Evolutionary conservation across 2,113 vertebrate species (phyloP).

Genomic region (Heliornis fulica): DNA sequence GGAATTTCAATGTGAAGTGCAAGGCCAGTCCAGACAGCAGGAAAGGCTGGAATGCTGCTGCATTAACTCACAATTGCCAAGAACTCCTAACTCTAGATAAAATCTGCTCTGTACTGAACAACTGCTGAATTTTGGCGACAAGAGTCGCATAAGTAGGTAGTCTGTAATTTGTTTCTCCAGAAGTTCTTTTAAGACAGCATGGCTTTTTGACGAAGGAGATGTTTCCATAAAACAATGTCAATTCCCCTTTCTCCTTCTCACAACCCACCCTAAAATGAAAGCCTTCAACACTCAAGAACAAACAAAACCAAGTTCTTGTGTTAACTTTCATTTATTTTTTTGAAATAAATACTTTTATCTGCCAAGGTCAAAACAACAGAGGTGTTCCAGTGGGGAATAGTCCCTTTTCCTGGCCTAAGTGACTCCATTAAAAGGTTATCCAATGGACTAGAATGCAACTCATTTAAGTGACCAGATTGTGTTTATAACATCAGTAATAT

Average conservation of each 20-base stretch:
- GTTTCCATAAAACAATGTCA: background rate
- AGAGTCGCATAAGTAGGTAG: background rate
- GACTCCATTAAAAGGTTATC: background rate
- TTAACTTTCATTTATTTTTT: slow-evolving; percentile 11
- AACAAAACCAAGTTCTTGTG: background rate
- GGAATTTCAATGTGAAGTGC: background rate
- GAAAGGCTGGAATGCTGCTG: background rate
- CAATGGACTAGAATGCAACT: background rate
- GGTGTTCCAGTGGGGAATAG: background rate
- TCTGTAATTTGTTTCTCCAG: background rate
- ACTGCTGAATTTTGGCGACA: background rate
- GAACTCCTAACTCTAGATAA: background rate
- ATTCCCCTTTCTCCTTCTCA: background rate
- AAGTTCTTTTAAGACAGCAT: background rate
- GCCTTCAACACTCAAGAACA: background rate
- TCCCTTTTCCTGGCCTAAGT: background rate
- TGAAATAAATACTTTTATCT: background rate
- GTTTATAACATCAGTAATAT: background rate
- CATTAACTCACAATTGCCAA: background rate
- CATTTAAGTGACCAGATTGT: background rate
- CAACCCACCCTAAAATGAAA: background rate
- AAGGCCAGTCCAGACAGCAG: background rate
- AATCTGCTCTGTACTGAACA: background rate
- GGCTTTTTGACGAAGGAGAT: background rate
- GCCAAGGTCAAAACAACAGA: background rate